Base-by-base conservation (phyloP, 2,797 vertebrate species). In the Periophthalmus magnuspinnatus region DNA sequence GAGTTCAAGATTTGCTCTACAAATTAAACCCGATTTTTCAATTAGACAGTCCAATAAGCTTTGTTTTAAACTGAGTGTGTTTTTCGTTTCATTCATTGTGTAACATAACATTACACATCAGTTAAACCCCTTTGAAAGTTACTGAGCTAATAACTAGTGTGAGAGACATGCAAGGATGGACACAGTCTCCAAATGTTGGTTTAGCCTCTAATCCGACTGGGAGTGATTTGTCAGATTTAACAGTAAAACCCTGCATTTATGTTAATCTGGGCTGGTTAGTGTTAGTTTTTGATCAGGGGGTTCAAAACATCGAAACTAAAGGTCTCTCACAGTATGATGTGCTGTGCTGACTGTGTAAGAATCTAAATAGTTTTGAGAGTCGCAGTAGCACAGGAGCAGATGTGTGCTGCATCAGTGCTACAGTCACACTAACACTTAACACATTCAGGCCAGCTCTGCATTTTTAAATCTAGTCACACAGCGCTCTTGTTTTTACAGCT, bases 221-320 rank as follows among this genome's bases (percentile, higher is more conserved):
- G 73, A 81, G 79, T 85, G 84, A 86, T 90, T 91, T 88, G 86
- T 87, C 83, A 81, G 86, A 90, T 85, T 90, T 89, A 70, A 83
- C 82, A 76, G 85, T 78, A 81, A 90, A 89, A 84, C 70, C 87
- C 87, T 70, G 82, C 65, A 88, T 90, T 89, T 84, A 83, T 81
- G 85, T 86, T 90, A 88, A 91, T 90, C 90, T 83, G 80, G 86
- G 84, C 84, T 84, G 83, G 82, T 84, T 82, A 85, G 72, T 75
- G 83, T 83, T 68, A 19, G 36, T 64, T 78, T 81, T 72, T 83
- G 81, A 90, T 74, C 72, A 77, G 64, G 45, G 17, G 28, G 14
- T 11, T 47, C 38, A 61, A 71, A 66, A 79, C 58, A 63, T 67
- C 41, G 16, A 74, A 21, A 74, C 41, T 48, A 11, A 66, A 56